These are phyloP conservation scores for Pseudoips prasinana DNA, from an alignment of 2,888 invertebrate genomes.

Conservation along the genomic window DNA sequence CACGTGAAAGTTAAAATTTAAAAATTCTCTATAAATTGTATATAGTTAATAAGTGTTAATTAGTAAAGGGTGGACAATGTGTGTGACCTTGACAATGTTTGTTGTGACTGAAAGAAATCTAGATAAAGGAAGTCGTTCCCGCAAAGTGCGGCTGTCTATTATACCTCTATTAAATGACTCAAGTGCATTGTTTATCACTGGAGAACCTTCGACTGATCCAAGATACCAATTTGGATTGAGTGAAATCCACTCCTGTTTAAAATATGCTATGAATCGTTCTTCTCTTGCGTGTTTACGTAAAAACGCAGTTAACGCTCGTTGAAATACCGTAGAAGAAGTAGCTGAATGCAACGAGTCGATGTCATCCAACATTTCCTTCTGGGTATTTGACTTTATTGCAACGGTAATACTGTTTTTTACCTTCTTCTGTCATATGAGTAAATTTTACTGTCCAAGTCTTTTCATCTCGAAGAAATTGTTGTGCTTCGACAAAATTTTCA, in stretches of 20 bases:
- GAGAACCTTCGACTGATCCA: not conserved
- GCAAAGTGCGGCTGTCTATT: slow-evolving; percentile 1
- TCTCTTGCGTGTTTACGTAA: too few species aligned
- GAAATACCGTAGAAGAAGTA: not conserved
- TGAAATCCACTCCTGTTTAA: not conserved
- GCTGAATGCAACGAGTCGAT: not conserved
- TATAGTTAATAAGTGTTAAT: too few species aligned
- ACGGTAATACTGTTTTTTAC: not conserved
- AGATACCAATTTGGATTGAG: not conserved
- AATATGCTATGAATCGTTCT: not conserved
- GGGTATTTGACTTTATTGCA: not conserved
- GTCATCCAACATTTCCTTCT: not conserved
- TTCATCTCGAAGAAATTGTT: not conserved
- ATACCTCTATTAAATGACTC: slow-evolving; percentile 2
- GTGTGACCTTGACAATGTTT: slow-evolving; percentile 1
- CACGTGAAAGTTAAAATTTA: too few species aligned
- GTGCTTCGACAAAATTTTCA: not conserved
- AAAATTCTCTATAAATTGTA: too few species aligned
- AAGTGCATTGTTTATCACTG: slow-evolving; percentile 2
- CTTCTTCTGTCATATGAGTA: not conserved
- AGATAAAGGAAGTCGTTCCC: slow-evolving; percentile 1
- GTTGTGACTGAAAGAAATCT: not conserved
- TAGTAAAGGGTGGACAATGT: too few species aligned
- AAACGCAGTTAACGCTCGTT: not conserved
- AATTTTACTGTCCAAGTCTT: not conserved